Base-by-base conservation (phyloP, 1,140 invertebrate species). In the Rhopalosiphum padi region DNA sequence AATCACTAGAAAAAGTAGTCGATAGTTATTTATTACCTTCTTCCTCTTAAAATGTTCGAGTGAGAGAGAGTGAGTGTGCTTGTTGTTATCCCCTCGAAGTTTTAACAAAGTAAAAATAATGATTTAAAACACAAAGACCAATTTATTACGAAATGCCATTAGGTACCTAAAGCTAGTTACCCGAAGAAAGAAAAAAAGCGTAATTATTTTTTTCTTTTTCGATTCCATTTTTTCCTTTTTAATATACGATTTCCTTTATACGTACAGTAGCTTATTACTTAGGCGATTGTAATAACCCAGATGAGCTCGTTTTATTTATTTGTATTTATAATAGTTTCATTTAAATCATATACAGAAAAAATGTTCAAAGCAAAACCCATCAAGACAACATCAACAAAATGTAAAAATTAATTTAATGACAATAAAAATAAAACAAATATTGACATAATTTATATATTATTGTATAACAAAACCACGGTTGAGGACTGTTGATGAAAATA, bases 131-230 rank as follows among this genome's bases (percentile, higher is more conserved):
- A 89, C 88, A 89, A 89, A 55, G 88, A 89, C 37, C 35, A 89
- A 89, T 89, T 55, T 89, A 89, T 55, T 41, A 89, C 88, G 25
- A 89, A 89, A 89, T 55, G 48, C 25, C 51, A 89, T 89, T 89
- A 89, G 23, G 37, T 86, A 35, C 23, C 11, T 15, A 18, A 18
- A 86, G 22, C 43, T 86, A 55, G 35, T 89, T 41, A 25, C 88
- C 6, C 6, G 22, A 21, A 15, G 30, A 89, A 89, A 53, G 25
- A 48, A 87, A 87, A 46, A 46, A n/a, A 48, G 18, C 23, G 23
- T 48, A 87, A 87, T 87, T 87, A 35, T 89, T 15, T 35, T 51
- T 89, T 55, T 89, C 30, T 51, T 51, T 37, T 89, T 37, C n/a
- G 1, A 48, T 87, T 51, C 7, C 30, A 41, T 85, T 41, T 41